Evolutionary conservation across 2,113 vertebrate genomes (phyloP), one percentile per base, ranked within the genome.

Genomic region (Osmerus eperlanus): DNA sequence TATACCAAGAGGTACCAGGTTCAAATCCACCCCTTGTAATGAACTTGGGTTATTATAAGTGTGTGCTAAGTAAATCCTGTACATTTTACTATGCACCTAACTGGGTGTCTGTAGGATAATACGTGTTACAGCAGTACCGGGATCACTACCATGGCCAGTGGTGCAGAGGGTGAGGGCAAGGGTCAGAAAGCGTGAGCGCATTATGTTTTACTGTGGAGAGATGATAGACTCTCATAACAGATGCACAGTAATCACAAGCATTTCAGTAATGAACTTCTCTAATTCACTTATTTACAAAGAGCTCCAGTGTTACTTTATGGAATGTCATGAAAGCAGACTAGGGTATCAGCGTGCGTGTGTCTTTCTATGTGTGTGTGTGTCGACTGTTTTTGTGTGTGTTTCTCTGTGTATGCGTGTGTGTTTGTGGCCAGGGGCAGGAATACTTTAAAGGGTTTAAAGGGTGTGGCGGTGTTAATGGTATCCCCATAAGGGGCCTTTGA

Each of bases 261-360:
- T 9, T 47, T 47, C 41, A 47, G 41, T 47, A 47, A 47, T 47
- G 41, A 13, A 58, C 15, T 36, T 25, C 53, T 15, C 41, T 28
- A 51, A 52, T 65, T 69, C 65, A 52, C 61, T 36, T 8, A 62
- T 15, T 7, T 15, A 63, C 16, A n/a, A 64, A 8, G 29, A n/a
- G 62, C 28, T 18, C 25, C 62, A 18, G 29, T 63, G 61, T 64
- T 16, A 15, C 13, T 32, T 63, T 32, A 36, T 18, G 62, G 15
- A 64, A 32, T 64, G 23, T 52, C 54, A 53, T 66, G 61, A 47
- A n/a, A 29, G n/a, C 53, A 23, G 70, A 61, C 69, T 36, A 60
- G 60, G 60, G 41, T 23, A 62, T 62, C 12, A 1, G 3, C 14
- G 62, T 25, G 64, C 6, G 32, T 51, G 3, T 47, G 56, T 19